phyloP scores from a whole-genome alignment of 64 coral and sea anemone genomes.

The Stichodactyla helianthus region DNA sequence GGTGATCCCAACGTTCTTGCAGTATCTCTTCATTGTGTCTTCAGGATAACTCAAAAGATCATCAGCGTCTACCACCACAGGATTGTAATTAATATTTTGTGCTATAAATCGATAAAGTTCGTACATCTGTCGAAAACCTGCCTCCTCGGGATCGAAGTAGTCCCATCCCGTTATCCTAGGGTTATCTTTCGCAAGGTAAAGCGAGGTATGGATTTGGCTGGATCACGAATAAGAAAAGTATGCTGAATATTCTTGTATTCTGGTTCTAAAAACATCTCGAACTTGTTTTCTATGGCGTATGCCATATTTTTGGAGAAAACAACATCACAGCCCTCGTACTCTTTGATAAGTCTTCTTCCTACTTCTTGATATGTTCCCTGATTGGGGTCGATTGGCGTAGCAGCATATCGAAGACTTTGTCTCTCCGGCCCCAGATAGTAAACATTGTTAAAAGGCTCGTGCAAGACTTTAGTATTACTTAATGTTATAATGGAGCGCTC shows the following conservation, averaged over 20 bases:
- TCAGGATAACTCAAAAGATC: constrained; percentile 54
- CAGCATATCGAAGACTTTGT: constrained; percentile 58
- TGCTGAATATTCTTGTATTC: constrained; percentile 68
- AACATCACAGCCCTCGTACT: constrained; percentile 67
- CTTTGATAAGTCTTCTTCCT: constrained; percentile 42
- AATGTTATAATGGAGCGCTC: constrained; percentile 91
- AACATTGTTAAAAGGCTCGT: constrained; percentile 64
- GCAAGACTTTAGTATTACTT: constrained; percentile 68
- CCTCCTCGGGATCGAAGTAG: constrained; percentile 62
- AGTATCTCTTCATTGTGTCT: constrained; percentile 61
- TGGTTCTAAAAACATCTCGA: constrained; percentile 62
- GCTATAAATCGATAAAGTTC: constrained; percentile 54
- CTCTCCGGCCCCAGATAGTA: constrained; percentile 83
- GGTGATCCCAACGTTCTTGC: constrained; percentile 54
- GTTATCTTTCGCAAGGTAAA: constrained; percentile 48
- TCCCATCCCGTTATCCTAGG: constrained; percentile 54
- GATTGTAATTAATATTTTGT: constrained; percentile 3
- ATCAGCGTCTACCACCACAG: constrained; percentile 54
- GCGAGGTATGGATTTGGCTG: constrained; percentile 31
- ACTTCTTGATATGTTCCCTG: constrained; percentile 40
- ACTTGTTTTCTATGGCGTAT: constrained; percentile 73
- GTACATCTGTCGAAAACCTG: constrained; percentile 60
- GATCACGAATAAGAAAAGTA: constrained; percentile 65
- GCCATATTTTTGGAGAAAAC: constrained; percentile 92
- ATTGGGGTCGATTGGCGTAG: constrained; percentile 28